Conservation (phyloP, 2,113 vertebrate genomes). For the Pithys albifrons region DNA sequence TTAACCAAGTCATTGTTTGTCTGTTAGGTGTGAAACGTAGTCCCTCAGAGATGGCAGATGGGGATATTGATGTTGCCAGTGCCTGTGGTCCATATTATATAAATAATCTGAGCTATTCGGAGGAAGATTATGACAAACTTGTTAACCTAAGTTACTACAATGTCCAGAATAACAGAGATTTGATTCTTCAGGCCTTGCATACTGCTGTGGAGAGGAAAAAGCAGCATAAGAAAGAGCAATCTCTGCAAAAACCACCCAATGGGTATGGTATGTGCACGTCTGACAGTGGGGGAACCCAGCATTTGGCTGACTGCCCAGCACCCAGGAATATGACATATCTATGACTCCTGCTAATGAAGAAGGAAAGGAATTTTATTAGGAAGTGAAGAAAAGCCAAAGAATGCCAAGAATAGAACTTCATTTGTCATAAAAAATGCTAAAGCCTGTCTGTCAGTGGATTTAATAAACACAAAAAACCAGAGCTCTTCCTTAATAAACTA, state of each 20-base stretch:
- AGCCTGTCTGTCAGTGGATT: neutral
- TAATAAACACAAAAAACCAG: neutral
- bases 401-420: neutral
- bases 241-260: neutral
- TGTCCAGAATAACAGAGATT: constrained; percentile 74
- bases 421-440: neutral
- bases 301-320: neutral
- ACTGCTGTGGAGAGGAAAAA: constrained; percentile 69
- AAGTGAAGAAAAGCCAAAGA: constrained; percentile 17
- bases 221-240: constrained; percentile 15
- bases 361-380: neutral
- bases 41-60: constrained; percentile 74
- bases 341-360: neutral
- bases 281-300: neutral
- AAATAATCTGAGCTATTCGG: constrained; percentile 75
- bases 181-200: constrained; percentile 68
- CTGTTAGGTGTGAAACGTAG: constrained; percentile 73
- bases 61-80: constrained; percentile 68
- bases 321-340: neutral
- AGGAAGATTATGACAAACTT: constrained; percentile 74
- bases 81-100: constrained; percentile 71
- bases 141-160: constrained; percentile 78
- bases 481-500: neutral
- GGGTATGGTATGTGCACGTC: neutral
- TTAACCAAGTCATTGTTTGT: neutral